phyloP scores from a whole-genome alignment of 2,113 vertebrate genomes.

The Chauna torquata region DNA sequence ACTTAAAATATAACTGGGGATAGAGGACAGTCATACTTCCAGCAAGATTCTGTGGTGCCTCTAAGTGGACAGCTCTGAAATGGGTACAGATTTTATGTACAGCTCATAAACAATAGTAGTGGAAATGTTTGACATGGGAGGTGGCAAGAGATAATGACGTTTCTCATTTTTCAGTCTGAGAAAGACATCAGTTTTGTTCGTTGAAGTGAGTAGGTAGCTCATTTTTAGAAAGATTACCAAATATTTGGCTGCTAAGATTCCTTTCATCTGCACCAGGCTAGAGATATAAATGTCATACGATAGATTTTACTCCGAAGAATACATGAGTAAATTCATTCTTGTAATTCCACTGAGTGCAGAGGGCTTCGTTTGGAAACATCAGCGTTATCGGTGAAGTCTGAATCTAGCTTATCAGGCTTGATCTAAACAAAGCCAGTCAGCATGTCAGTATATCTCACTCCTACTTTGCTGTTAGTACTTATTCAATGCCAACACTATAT shows the following conservation, averaged over 20 bases:
- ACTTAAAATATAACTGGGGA: neutral
- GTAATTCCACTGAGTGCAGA: neutral
- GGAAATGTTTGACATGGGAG: neutral
- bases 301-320: neutral
- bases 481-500: neutral
- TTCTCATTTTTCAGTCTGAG: neutral
- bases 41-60: neutral
- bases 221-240: neutral
- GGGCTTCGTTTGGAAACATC: neutral
- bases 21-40: neutral
- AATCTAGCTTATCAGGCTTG: neutral
- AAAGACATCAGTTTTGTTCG: neutral
- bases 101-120: neutral
- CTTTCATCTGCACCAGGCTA: neutral
- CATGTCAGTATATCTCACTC: neutral
- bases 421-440: neutral
- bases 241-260: neutral
- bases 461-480: neutral
- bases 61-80: neutral
- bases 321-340: neutral
- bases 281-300: neutral
- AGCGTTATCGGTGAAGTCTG: neutral
- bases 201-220: neutral
- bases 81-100: neutral
- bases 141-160: neutral